phyloP scores from a whole-genome alignment of 2,797 vertebrate species.

The Microctenopoma stevenorrisi region DNA sequence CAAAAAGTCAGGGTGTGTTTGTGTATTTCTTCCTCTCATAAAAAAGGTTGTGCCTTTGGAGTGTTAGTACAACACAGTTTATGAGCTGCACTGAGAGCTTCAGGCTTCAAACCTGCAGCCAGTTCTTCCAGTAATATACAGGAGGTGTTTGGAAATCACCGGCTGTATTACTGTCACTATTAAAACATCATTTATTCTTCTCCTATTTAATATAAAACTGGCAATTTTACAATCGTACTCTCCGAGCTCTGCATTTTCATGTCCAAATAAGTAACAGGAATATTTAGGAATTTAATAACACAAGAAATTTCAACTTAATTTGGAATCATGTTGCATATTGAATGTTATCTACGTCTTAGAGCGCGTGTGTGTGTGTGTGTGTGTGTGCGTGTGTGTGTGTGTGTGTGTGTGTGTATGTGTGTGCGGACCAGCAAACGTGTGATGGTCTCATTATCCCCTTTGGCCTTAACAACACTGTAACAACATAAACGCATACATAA shows the following conservation, averaged over 20 bases:
- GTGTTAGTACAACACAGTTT: conserved; percentile 9
- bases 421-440: too few species aligned
- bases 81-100: conserved; percentile 33
- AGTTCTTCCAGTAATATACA: conserved; percentile 5
- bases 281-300: conserved; percentile 8
- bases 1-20: neutral
- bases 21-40: conserved; percentile 3
- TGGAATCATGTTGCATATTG: neutral
- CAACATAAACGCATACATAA: conserved; percentile 23
- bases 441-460: conserved; percentile 21
- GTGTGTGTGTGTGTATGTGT: too few species aligned
- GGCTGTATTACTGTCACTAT: conserved; percentile 28
- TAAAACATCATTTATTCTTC: conserved; percentile 28
- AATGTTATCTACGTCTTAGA: neutral
- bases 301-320: neutral
- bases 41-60: neutral
- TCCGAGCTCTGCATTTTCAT: conserved; percentile 10
- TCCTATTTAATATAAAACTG: conserved; percentile 14
- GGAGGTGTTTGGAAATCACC: conserved; percentile 32
- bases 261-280: conserved; percentile 5
- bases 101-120: conserved; percentile 18
- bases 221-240: conserved; percentile 2
- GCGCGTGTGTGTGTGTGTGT: too few species aligned
- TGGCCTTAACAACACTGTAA: conserved; percentile 53
- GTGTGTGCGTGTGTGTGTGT: too few species aligned